Percentiles rank a stretch among this genome's conserved stretches.
Evolutionary conservation across 1,140 invertebrate species (phyloP).

Genomic region (Papilio helenus): DNA sequence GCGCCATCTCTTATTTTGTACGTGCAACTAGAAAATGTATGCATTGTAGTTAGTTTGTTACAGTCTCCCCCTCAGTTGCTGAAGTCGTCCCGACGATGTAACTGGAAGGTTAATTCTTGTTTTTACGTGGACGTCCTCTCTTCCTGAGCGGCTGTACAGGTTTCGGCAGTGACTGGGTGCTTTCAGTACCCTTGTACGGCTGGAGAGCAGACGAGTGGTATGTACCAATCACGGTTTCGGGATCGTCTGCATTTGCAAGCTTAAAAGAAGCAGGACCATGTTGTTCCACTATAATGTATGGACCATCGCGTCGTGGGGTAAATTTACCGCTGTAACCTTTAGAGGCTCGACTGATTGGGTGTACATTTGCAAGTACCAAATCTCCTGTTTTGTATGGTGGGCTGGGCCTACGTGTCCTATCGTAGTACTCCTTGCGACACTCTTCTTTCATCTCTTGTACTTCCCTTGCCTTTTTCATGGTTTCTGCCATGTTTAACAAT

Average conservation of each 20-base stretch:
- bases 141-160: constrained; percentile 17
- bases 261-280: constrained; percentile 42
- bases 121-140: constrained; percentile 37
- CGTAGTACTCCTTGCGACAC: constrained; percentile 38
- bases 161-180: neutral
- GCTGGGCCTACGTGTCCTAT: constrained; percentile 15
- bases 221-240: constrained; percentile 17
- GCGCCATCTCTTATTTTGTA: too few species aligned
- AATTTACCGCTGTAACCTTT: constrained; percentile 40
- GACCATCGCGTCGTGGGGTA: constrained; percentile 40
- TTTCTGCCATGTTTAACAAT: too few species aligned
- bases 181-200: neutral
- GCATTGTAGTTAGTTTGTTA: too few species aligned
- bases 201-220: constrained; percentile 43
- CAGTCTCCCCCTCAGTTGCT: neutral
- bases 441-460: too few species aligned
- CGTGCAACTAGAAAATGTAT: too few species aligned
- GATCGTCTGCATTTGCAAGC: constrained; percentile 1
- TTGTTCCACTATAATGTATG: constrained; percentile 33
- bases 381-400: constrained; percentile 38
- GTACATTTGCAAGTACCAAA: constrained; percentile 29
- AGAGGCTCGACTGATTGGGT: constrained; percentile 29
- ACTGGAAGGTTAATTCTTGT: neutral
- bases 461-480: too few species aligned
- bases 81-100: constrained; percentile 44